These are phyloP conservation scores for Poeciliopsis presidionis DNA, from an alignment of 2,797 vertebrate genomes.

Conservation along the genomic window DNA sequence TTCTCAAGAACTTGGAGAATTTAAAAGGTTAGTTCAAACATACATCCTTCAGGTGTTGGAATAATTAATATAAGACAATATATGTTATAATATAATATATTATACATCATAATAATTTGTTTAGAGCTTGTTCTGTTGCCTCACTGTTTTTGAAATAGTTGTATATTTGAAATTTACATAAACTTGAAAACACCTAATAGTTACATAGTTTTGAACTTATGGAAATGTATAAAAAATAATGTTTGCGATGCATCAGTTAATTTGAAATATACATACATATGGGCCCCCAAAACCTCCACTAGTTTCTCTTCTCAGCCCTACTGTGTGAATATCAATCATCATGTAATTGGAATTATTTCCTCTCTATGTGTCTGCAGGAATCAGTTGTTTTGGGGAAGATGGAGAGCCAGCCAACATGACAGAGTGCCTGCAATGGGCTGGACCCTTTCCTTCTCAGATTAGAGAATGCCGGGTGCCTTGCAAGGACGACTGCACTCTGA, in stretches of 20 bases:
- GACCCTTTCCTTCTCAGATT: slow-evolving; percentile 81
- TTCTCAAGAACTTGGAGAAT: no score
- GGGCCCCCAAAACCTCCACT: background rate
- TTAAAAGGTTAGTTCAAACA: background rate
- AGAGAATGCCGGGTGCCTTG: slow-evolving; percentile 87
- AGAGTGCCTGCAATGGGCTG: slow-evolving; percentile 86
- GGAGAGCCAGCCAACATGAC: slow-evolving; percentile 77
- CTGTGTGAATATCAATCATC: slow-evolving; percentile 1
- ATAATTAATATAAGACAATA: background rate
- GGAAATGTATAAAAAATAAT: background rate
- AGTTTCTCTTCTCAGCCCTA: background rate
- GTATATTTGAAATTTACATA: background rate
- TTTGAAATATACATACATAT: background rate
- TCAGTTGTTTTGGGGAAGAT: slow-evolving; percentile 84
- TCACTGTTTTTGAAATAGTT: background rate
- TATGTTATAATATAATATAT: no score
- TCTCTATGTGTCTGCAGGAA: slow-evolving; percentile 72
- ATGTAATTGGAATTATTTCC: slow-evolving; percentile 23
- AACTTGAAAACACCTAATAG: background rate
- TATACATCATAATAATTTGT: background rate
- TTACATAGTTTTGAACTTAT: background rate
- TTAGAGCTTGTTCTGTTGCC: background rate
- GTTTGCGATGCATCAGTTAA: background rate
- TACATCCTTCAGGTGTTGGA: background rate
- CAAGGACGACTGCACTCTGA: slow-evolving; percentile 92